Percentiles rank a stretch among this genome's conserved stretches.
These are phyloP conservation scores for Morus bassanus DNA, from an alignment of 2,797 vertebrate genomes.

Conservation along the genomic window DNA sequence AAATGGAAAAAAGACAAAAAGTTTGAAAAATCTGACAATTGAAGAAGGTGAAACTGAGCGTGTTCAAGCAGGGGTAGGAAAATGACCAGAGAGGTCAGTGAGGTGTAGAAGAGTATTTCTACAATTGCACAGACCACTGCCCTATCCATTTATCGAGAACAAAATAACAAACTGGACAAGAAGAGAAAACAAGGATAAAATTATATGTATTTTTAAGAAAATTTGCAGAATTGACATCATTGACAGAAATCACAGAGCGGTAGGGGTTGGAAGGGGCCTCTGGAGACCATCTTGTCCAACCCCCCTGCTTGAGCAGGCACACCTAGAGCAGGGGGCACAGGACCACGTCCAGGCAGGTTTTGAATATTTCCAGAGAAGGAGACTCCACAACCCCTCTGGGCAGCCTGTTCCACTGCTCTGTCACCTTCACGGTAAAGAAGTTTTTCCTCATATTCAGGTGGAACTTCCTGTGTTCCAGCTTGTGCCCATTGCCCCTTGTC, in stretches of 20 bases:
- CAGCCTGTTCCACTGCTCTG: no score
- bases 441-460: no score
- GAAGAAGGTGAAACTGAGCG: background rate
- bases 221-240: background rate
- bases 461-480: no score
- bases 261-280: no score
- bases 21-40: background rate
- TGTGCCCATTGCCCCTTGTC: no score
- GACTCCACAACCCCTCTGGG: no score
- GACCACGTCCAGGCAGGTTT: no score
- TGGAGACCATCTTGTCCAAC: no score
- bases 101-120: background rate
- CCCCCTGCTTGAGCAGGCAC: no score
- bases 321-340: no score
- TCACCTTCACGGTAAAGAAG: no score
- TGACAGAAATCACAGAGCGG: background rate
- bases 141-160: background rate
- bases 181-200: background rate
- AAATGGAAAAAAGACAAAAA: background rate
- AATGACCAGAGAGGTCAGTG: background rate
- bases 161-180: background rate
- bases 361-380: no score
- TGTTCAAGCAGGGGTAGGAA: background rate
- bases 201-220: background rate
- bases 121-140: background rate